A percentile compares a stretch with the other conserved stretches of the same genome.
Conservation (phyloP, 2,797 vertebrate species). For the Danio aesculapii region DNA sequence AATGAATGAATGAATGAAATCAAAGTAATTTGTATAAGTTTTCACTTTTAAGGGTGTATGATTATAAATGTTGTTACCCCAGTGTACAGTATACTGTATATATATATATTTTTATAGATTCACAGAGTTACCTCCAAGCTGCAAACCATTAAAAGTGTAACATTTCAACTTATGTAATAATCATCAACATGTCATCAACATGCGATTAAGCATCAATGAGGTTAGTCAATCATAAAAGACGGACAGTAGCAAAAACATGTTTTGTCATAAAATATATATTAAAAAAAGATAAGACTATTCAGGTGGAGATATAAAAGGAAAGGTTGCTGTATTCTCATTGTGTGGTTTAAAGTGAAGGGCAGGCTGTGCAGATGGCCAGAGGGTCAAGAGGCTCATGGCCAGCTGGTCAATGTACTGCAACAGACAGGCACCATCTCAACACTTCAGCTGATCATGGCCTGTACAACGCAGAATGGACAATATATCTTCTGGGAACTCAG, state of each 20-base stretch:
- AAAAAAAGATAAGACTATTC: background rate
- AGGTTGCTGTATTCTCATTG: background rate
- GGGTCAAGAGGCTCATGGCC: conserved; percentile 1
- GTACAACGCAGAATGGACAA: background rate
- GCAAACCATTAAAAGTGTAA: too few relatives aligned
- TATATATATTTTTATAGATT: too few relatives aligned
- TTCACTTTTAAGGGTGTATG: too few relatives aligned
- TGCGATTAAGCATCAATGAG: too few relatives aligned
- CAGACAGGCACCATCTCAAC: background rate
- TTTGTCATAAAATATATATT: conserved; percentile 3
- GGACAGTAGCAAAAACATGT: background rate
- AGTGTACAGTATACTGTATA: too few relatives aligned
- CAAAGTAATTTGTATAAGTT: too few relatives aligned
- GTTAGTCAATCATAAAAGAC: background rate
- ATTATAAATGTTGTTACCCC: too few relatives aligned
- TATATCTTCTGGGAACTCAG: background rate
- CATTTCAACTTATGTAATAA: too few relatives aligned
- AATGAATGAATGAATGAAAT: too few relatives aligned
- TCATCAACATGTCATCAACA: background rate
- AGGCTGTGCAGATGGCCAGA: conserved; percentile 9
- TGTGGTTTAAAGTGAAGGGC: conserved; percentile 1
- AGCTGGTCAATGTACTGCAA: conserved; percentile 10
- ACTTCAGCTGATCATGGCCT: background rate
- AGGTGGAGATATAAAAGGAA: conserved; percentile 14
- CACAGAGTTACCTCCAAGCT: too few relatives aligned